phyloP scores from a whole-genome alignment of 2,113 vertebrate genomes.

The Tautogolabrus adspersus region DNA sequence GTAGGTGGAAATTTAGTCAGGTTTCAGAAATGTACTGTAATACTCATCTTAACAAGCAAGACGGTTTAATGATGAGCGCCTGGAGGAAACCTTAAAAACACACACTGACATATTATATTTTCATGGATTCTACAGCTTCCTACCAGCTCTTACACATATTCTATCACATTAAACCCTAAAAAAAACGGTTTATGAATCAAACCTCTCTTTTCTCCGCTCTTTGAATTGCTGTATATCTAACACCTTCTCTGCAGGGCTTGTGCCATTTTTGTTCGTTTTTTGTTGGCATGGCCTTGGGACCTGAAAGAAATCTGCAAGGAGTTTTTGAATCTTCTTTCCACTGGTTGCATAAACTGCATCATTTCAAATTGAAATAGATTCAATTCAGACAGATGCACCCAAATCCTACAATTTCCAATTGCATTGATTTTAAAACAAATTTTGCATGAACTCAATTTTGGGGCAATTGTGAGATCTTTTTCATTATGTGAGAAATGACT shows the following conservation, averaged over 20 bases:
- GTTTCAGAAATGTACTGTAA: conserved; percentile 41
- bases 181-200: background rate
- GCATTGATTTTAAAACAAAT: too few relatives aligned
- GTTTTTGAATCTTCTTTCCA: too few relatives aligned
- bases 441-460: background rate
- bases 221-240: too few relatives aligned
- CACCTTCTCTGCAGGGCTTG: background rate
- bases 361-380: too few relatives aligned
- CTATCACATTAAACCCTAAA: background rate
- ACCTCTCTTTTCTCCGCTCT: background rate
- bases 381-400: background rate
- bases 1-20: conserved; percentile 39
- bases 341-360: too few relatives aligned
- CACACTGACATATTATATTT: conserved; percentile 6
- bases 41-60: conserved; percentile 8
- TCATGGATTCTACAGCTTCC: background rate
- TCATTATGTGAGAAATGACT: background rate
- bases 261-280: background rate
- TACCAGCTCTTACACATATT: background rate
- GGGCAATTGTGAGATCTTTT: background rate
- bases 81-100: conserved; percentile 17
- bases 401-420: background rate
- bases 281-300: background rate
- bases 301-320: background rate
- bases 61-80: conserved; percentile 22